phyloP scores from a whole-genome alignment of 2,797 vertebrate genomes.

The Morus bassanus region DNA sequence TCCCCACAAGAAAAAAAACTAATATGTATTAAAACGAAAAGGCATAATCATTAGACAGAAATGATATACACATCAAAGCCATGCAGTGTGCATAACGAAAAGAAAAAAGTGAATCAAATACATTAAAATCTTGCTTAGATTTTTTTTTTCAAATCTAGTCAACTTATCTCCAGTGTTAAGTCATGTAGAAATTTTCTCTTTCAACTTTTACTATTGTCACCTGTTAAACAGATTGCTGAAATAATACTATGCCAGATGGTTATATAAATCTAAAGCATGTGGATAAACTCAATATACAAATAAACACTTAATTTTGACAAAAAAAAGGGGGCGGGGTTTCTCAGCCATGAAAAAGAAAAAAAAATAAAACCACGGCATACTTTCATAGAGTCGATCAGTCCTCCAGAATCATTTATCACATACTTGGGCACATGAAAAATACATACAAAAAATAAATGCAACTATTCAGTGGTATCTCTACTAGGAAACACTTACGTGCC shows the following conservation, averaged over 20 bases:
- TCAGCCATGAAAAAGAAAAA: neutral
- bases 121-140: neutral
- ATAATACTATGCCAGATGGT: neutral
- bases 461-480: neutral
- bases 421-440: neutral
- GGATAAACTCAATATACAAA: neutral
- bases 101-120: neutral
- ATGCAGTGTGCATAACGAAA: neutral
- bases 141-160: neutral
- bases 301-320: neutral
- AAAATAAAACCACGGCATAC: neutral
- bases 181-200: neutral
- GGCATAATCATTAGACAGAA: neutral
- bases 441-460: neutral
- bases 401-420: neutral
- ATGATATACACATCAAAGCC: neutral
- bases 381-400: neutral
- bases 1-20: neutral
- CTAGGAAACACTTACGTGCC: neutral
- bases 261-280: neutral
- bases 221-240: neutral
- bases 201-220: neutral
- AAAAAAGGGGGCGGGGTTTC: neutral
- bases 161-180: neutral
- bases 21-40: neutral